Evolutionary conservation across 2,888 invertebrate genomes (phyloP), one percentile per base, ranked within the genome.

Genomic region (Molanna angustata): DNA sequence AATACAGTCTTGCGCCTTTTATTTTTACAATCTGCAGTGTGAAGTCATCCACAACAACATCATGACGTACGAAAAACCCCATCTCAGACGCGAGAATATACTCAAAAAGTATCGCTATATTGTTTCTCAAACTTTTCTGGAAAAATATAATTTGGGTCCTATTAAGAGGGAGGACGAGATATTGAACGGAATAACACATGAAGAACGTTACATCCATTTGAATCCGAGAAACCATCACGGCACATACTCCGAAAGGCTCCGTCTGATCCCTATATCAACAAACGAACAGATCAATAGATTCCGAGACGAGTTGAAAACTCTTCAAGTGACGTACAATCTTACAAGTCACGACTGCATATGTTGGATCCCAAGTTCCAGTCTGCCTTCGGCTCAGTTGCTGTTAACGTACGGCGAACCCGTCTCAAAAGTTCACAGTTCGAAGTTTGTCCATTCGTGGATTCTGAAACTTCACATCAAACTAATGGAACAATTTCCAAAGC

Each of bases 11-110:
- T 86, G 86, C 63, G 79, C 83, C 0, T 66, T 76, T 39, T 80
- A 80, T 61, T 92, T 88, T 64, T 83, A 83, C 69, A 72, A 76
- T 31, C 75, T 79, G 51, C 90, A 90, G 67, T 81, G 82, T 52
- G 70, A 76, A 59, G 83, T 83, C 0, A 89, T 90, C 42, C 73
- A 81, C 60, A 74, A 80, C 51, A 90, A 89, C 64, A 78, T 89
- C 44, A 69, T 71, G 60, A 74, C 81, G 2, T 89, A 83, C 63
- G 65, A 52, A 33, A 51, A 52, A 17, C 47, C 42, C 14, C 21
- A 48, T 22, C 19, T 35, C 35, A 32, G 51, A 17, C 20, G 14
- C 20, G 51, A 2, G 66, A 75, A 20, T 83, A 86, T 66, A 69
- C 69, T 78, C 20, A 78, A 78, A 57, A 72, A 70, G 52, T 66